Base-by-base conservation (phyloP, 2,888 invertebrate species). In the Lamellibrachia columna region DNA sequence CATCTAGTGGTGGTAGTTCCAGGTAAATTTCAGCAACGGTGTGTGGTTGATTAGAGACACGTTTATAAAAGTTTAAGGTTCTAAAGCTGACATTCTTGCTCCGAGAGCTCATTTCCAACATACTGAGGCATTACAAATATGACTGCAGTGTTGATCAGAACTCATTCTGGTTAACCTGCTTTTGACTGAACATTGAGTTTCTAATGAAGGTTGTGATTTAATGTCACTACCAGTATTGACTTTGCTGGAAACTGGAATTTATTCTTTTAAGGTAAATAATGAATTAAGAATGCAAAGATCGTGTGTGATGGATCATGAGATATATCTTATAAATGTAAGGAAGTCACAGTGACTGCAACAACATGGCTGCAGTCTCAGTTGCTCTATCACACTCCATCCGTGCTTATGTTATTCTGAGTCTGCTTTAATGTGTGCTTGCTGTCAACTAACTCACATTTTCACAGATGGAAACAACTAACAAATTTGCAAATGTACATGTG, bases 1-100 rank as follows among this genome's bases (percentile, higher is more conserved):
- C 92, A 8, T 91, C 93, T 28, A 92, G 92, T 91, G 92, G 92
- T 9, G 90, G 92, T 11, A 93, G 93, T 55, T 93, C 93, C 6
- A 93, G 93, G 93, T 93, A 52, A 11, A 91, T 92, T 15, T 1
- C 52, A 11, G 4, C 15, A 75, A 75, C 2, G 75, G 75, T 75
- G 75, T 75, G 75, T 75, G 2, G 75, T 75, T 75, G 15, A 22
- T 0, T 75, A 15, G 22, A 11, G 22, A n/a, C n/a, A 6, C 22
- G n/a, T 75, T 75, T 75, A 15, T 75, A 6, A 75, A 75, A n/a
- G 22, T 75, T 15, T 6, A 11, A 22, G 15, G 75, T 75, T n/a
- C n/a, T n/a, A 15, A 6, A 75, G 75, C 75, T 75, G 75, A 22
- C 22, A 22, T 75, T 22, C 6, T 75, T 75, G 15, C 15, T 22